Base-by-base conservation (phyloP, 2,113 vertebrate species). In the Phaethornis superciliosus region DNA sequence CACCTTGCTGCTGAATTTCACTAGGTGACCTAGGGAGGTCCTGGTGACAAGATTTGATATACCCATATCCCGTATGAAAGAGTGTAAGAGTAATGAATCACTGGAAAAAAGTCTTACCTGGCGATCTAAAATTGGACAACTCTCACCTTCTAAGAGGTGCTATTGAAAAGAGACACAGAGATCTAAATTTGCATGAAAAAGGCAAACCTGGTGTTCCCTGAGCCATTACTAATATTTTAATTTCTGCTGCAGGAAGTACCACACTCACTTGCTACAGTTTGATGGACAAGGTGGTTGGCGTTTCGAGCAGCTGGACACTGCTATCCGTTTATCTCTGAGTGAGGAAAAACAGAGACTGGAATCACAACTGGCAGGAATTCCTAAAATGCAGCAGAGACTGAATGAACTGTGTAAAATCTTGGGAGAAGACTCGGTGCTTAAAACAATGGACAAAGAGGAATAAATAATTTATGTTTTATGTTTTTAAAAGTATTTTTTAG, bases 341-440 rank as follows among this genome's bases (percentile, higher is more conserved):
- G 99, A 99, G 97, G 99, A 99, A 96, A 99, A 99, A 90, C 99
- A 99, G 96, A 98, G 99, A 80, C 98, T 99, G 56, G 99, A 99
- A 97, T 97, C 98, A 52, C 99, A 99, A 81, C 99, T 99, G 67
- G 99, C 99, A 42, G 99, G 99, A 89, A 98, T 99, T 95, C 99
- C 99, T 92, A 98, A 99, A 98, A 99, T 99, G 99, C 99, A 99
- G 90, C 98, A 98, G 92, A 98, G 99, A 97, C 98, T 99, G 88
- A 98, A 99, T 46, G 99, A 99, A 98, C 98, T 99, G 70, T 99
- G 99, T 96, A 99, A 99, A 97, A 99, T 99, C 96, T 94, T 99
- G 92, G 99, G 99, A 74, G 99, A 99, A 97, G 99, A 99, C 95
- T 99, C 99, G 8, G 99, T 99, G 81, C 98, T 99, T 94, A 99